Conservation (phyloP, 2,888 invertebrate genomes). For the Shargacucullia verbasci region DNA sequence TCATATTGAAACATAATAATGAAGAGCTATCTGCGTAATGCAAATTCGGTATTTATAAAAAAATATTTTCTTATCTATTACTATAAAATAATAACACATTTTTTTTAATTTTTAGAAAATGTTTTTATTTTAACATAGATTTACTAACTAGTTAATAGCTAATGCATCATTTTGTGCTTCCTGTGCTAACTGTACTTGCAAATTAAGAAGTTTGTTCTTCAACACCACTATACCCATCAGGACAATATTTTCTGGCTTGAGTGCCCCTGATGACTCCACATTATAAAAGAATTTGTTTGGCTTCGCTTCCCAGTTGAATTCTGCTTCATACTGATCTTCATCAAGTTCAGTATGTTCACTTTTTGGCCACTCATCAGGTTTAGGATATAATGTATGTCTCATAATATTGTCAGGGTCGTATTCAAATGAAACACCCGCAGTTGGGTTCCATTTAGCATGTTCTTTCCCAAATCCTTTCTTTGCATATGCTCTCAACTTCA, state of each 20-base stretch:
- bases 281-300: constrained; percentile 99
- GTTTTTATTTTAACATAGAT: constrained; percentile 15
- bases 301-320: constrained; percentile 97
- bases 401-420: constrained; percentile 99
- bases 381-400: constrained; percentile 98
- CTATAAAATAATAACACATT: constrained; percentile 17
- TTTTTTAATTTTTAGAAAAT: constrained; percentile 5
- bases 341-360: constrained; percentile 98
- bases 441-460: constrained; percentile 99
- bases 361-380: constrained; percentile 99
- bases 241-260: constrained; percentile 99
- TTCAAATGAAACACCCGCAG: constrained; percentile 99
- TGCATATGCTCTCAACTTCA: constrained; percentile 98
- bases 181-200: constrained; percentile 97
- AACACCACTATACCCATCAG: constrained; percentile 97
- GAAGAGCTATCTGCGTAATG: constrained; percentile 13
- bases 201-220: constrained; percentile 98
- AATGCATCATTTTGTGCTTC: constrained; percentile 95
- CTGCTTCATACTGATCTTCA: constrained; percentile 97
- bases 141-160: constrained; percentile 88
- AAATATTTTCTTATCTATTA: neutral
- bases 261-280: constrained; percentile 98
- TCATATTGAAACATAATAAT: constrained; percentile 5
- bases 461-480: constrained; percentile 99
- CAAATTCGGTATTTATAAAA: constrained; percentile 29